A percentile compares a stretch with the other conserved stretches of the same genome.
These are phyloP conservation scores for Aselliscus stoliczkanus DNA, from an alignment of 2,797 vertebrate species.

Conservation along the genomic window DNA sequence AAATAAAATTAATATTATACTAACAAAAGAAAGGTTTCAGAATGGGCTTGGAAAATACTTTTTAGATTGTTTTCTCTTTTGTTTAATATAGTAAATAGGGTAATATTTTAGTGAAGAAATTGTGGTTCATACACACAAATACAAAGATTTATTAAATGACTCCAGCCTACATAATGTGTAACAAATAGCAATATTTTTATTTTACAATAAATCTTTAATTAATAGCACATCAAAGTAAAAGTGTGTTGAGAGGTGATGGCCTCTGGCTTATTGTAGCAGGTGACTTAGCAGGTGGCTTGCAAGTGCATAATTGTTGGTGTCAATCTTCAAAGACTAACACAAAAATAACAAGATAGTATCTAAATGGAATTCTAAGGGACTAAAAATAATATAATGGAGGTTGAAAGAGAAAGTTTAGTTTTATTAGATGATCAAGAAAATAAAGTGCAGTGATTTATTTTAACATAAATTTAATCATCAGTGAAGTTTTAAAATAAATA, in stretches of 20 bases:
- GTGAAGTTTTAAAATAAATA: conserved; percentile 22
- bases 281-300: background rate
- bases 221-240: background rate
- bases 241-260: background rate
- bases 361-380: background rate
- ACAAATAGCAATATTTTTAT: background rate
- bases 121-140: background rate
- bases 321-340: background rate
- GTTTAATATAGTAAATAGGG: background rate
- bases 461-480: conserved; percentile 2
- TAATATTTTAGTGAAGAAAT: conserved; percentile 4
- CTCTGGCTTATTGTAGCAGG: background rate
- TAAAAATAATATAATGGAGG: background rate
- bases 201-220: conserved; percentile 1
- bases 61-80: background rate
- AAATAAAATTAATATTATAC: background rate
- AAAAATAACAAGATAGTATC: background rate
- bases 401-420: conserved; percentile 21
- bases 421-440: conserved; percentile 29
- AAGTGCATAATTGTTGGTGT: background rate
- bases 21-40: background rate
- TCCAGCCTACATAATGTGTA: background rate
- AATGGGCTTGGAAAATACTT: background rate
- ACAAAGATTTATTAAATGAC: background rate
- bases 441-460: conserved; percentile 42